Percentiles rank a stretch among this genome's conserved stretches.
Conservation (phyloP, 1,140 invertebrate species). For the Lanistes nyassanus region DNA sequence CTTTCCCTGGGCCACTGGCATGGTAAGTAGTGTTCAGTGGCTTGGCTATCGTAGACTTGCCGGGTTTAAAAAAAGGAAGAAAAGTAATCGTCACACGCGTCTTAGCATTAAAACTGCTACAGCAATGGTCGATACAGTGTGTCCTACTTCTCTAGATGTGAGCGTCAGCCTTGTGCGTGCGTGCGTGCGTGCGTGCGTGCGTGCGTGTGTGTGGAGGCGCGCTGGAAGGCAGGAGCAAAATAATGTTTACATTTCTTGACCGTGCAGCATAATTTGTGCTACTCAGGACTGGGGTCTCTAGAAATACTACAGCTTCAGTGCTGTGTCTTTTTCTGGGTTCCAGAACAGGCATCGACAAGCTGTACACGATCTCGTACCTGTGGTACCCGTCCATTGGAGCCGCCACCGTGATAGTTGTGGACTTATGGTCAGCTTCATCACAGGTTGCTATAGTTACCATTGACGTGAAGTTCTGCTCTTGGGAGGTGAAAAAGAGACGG, state of each 20-base stretch:
- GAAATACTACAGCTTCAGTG: background rate
- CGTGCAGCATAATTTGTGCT: too few relatives aligned
- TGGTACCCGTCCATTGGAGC: constrained; percentile 82
- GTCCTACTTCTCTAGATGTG: too few relatives aligned
- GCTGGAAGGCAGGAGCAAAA: background rate
- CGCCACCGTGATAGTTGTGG: constrained; percentile 71
- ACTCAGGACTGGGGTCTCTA: too few relatives aligned
- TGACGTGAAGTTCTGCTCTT: too few relatives aligned
- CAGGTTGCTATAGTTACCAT: constrained; percentile 65
- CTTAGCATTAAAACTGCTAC: too few relatives aligned
- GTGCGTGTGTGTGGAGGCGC: background rate
- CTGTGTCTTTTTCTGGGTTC: background rate
- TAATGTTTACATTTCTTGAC: too few relatives aligned
- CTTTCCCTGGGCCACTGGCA: constrained; percentile 62
- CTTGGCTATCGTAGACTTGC: too few relatives aligned
- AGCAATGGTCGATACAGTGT: too few relatives aligned
- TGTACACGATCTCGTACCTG: constrained; percentile 84
- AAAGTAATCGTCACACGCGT: too few relatives aligned
- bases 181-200: background rate
- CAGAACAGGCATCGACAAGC: constrained; percentile 25
- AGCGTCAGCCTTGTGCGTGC: background rate
- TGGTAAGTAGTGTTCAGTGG: constrained; percentile 39
- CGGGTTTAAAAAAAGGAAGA: too few relatives aligned
- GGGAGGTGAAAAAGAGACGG: too few relatives aligned
- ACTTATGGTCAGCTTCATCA: constrained; percentile 75